These are phyloP conservation scores for Dallia pectoralis DNA, from an alignment of 2,797 vertebrate genomes.

Conservation along the genomic window DNA sequence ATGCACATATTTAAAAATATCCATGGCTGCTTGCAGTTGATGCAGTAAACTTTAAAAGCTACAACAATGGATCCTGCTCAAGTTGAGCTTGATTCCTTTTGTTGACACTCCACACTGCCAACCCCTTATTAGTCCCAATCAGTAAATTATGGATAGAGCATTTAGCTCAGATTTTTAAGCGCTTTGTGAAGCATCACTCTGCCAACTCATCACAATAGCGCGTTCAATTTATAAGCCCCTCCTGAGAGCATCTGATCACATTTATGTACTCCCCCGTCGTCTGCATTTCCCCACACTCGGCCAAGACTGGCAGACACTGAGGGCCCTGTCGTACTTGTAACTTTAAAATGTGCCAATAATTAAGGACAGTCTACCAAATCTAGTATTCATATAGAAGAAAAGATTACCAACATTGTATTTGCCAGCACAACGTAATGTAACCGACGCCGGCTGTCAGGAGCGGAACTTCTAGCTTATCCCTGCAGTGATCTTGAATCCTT, in stretches of 20 bases:
- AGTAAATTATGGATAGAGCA: slow-evolving; percentile 63
- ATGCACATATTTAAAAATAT: slow-evolving; percentile 27
- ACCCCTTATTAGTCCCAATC: slow-evolving; percentile 49
- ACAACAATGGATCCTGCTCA: slow-evolving; percentile 12
- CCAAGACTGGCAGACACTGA: slow-evolving; percentile 25
- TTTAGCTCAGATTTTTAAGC: slow-evolving; percentile 66
- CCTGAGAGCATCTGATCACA: slow-evolving; percentile 48
- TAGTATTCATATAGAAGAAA: slow-evolving; percentile 6
- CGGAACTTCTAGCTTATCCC: neutral
- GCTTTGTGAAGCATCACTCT: slow-evolving; percentile 52
- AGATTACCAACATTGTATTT: neutral
- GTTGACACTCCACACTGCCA: slow-evolving; percentile 21
- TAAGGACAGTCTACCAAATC: slow-evolving; percentile 18
- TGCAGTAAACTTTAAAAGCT: slow-evolving; percentile 9
- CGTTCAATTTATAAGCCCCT: slow-evolving; percentile 55
- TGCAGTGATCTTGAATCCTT: neutral
- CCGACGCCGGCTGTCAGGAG: neutral
- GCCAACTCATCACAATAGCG: slow-evolving; percentile 56
- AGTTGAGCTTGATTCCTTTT: slow-evolving; percentile 12
- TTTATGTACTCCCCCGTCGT: neutral
- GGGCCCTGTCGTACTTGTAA: slow-evolving; percentile 26
- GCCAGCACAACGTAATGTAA: neutral
- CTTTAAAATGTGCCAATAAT: slow-evolving; percentile 4
- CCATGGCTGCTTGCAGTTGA: slow-evolving; percentile 11
- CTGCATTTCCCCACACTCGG: slow-evolving; percentile 7